Evolutionary conservation across 2,113 vertebrate species (phyloP).

Genomic region (Thalassarche chlororhynchos): DNA sequence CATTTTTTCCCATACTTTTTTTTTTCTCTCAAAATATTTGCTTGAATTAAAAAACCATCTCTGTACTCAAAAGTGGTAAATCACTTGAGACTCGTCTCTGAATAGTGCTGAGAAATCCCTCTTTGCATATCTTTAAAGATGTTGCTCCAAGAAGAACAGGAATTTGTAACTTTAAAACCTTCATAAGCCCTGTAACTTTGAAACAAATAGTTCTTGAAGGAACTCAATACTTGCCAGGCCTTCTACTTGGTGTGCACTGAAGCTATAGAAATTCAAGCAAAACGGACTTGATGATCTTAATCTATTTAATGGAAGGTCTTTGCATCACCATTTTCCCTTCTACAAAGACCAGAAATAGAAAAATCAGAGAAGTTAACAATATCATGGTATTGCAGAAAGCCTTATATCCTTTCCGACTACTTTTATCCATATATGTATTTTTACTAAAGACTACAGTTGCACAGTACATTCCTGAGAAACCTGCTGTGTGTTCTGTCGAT

Average conservation of each 20-base stretch:
- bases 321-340: not conserved
- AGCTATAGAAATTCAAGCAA: not conserved
- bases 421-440: not conserved
- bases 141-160: constrained; percentile 27
- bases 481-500: not conserved
- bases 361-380: not conserved
- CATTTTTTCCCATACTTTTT: not conserved
- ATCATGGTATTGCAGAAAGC: not conserved
- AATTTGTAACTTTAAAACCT: constrained; percentile 18
- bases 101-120: constrained; percentile 35
- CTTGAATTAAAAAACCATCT: constrained; percentile 27
- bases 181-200: not conserved
- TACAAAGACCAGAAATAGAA: not conserved
- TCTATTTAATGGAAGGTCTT: not conserved
- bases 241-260: not conserved
- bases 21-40: not conserved
- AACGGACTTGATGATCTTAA: not conserved
- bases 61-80: not conserved
- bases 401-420: not conserved
- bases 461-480: not conserved
- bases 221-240: not conserved
- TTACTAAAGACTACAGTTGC: not conserved
- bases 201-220: constrained; percentile 25
- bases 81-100: constrained; percentile 26
- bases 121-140: constrained; percentile 39